A percentile compares a stretch with the other conserved stretches of the same genome.
phyloP scores from a whole-genome alignment of 1,140 invertebrate species.

The Centruroides sculpturatus region DNA sequence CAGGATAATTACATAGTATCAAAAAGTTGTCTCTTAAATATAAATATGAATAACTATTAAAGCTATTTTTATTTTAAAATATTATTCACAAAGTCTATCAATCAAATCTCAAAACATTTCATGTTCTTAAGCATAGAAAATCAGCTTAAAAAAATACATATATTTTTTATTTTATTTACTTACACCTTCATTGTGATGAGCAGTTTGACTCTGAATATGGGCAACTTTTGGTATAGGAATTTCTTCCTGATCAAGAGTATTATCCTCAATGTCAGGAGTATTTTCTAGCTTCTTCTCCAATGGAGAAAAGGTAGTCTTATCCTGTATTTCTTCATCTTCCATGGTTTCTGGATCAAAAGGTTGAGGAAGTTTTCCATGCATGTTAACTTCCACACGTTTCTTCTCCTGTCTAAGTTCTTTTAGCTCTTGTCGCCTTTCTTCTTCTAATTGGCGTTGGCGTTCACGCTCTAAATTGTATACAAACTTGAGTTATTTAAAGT shows the following conservation, averaged over 20 bases:
- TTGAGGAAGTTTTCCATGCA: conserved; percentile 27
- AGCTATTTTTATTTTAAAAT: no score
- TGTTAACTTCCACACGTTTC: conserved; percentile 38
- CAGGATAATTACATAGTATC: no score
- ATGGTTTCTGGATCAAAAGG: conserved; percentile 26
- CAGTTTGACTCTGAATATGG: conserved; percentile 67
- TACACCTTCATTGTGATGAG: conserved; percentile 73
- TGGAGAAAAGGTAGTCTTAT: conserved; percentile 1
- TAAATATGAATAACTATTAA: no score
- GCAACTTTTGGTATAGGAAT: conserved; percentile 40
- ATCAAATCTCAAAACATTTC: no score
- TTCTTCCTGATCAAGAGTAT: conserved; percentile 15
- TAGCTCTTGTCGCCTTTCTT: conserved; percentile 63
- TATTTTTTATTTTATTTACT: conserved; percentile 19
- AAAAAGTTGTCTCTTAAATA: no score
- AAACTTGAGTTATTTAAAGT: no score
- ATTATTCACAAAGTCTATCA: no score
- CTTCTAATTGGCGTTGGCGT: conserved; percentile 56
- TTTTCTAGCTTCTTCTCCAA: conserved; percentile 3
- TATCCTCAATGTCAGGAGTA: conserved; percentile 8
- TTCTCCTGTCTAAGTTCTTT: conserved; percentile 61
- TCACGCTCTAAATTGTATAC: conserved; percentile 42
- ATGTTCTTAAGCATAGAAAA: no score
- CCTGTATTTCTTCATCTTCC: conserved; percentile 36
- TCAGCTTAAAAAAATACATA: no score